Evolutionary conservation across 2,113 vertebrate species (phyloP).

Genomic region (Festucalex cinctus): DNA sequence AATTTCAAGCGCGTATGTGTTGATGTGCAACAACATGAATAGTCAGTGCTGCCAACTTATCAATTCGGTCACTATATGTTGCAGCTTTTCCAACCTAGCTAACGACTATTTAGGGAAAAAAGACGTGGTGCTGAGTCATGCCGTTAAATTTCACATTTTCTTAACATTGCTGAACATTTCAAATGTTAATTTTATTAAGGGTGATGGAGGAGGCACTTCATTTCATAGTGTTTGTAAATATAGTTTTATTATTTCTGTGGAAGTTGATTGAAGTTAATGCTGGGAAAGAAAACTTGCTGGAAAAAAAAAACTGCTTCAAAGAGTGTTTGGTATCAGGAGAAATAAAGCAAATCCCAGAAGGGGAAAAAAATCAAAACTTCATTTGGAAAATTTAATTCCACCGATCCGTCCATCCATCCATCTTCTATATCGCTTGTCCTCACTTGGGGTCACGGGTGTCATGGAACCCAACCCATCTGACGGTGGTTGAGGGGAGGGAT

Average conservation of each 20-base stretch:
- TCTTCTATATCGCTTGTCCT: not conserved
- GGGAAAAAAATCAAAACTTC: not conserved
- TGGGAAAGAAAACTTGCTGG: not conserved
- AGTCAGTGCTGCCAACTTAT: too few relatives aligned
- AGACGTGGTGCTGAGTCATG: not conserved
- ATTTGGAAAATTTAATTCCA: not conserved
- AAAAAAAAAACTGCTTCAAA: not conserved
- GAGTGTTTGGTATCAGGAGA: not conserved
- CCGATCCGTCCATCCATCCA: not conserved
- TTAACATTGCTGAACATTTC: not conserved
- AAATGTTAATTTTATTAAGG: not conserved
- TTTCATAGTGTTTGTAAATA: too few relatives aligned
- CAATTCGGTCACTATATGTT: too few relatives aligned
- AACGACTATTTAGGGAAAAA: too few relatives aligned
- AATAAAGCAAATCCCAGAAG: not conserved
- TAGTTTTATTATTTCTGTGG: not conserved
- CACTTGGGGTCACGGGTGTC: not conserved
- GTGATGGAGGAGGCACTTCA: not conserved
- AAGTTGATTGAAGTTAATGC: not conserved
- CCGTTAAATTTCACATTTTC: not conserved
- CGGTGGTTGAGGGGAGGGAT: not conserved
- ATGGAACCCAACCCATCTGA: not conserved
- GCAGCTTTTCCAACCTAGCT: not conserved
- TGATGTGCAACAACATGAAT: too few relatives aligned
- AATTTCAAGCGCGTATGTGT: too few relatives aligned